A percentile compares a stretch with the other conserved stretches of the same genome.
Evolutionary conservation across 2,113 vertebrate genomes (phyloP).

Genomic region (Alexandromys fortis): DNA sequence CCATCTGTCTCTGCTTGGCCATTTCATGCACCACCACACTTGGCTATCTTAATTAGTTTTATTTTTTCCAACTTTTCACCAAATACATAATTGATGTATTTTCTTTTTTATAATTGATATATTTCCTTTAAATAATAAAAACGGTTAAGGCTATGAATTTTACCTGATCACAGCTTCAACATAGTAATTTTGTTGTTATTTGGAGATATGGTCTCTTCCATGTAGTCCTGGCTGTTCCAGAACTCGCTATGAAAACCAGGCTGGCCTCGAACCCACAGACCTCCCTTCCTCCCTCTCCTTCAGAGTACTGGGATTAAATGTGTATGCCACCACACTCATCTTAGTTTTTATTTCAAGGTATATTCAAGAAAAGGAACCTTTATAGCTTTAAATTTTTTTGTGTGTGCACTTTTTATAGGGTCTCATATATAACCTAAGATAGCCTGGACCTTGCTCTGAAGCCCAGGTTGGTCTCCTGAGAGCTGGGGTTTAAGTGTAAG

Average conservation of each 20-base stretch:
- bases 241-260: background rate
- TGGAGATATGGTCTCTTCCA: background rate
- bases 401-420: background rate
- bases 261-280: background rate
- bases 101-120: background rate
- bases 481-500: background rate
- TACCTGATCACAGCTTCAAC: slow-evolving; percentile 10
- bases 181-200: background rate
- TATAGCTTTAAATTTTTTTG: background rate
- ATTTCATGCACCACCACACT: background rate
- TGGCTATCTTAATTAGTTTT: background rate
- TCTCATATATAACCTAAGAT: no score
- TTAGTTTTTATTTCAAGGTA: slow-evolving; percentile 56
- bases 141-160: slow-evolving; percentile 24
- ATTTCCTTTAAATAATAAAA: slow-evolving; percentile 54
- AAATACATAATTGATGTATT: slow-evolving; percentile 23
- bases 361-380: slow-evolving; percentile 26
- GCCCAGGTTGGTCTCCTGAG: background rate
- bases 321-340: background rate
- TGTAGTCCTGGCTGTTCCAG: background rate
- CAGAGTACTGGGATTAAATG: background rate
- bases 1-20: no score
- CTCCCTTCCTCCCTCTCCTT: background rate
- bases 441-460: background rate
- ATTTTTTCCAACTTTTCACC: slow-evolving; percentile 18